A percentile compares a stretch with the other conserved stretches of the same genome.
These are phyloP conservation scores for Porites rus DNA, from an alignment of 92 coral and sea anemone genomes.

Conservation along the genomic window DNA sequence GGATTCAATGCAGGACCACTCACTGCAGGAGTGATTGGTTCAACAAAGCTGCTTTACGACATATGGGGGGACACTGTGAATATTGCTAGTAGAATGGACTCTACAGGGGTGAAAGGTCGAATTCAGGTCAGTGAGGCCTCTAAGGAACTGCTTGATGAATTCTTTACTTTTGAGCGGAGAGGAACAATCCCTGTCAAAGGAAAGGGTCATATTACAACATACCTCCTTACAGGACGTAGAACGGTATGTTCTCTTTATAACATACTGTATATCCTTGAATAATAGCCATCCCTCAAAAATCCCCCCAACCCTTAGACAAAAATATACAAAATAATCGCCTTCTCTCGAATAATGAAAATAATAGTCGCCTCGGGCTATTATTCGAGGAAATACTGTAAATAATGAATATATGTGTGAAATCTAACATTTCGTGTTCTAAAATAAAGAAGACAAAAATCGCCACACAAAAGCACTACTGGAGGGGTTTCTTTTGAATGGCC, in stretches of 20 bases:
- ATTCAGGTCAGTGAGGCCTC: slow-evolving; percentile 97
- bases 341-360: too few relatives aligned
- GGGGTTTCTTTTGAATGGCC: too few relatives aligned
- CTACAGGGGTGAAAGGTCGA: slow-evolving; percentile 88
- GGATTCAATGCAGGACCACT: slow-evolving; percentile 99
- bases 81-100: slow-evolving; percentile 99
- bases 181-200: slow-evolving; percentile 99
- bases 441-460: too few relatives aligned
- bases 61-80: slow-evolving; percentile 99
- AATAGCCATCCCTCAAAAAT: too few relatives aligned
- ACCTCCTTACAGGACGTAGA: slow-evolving; percentile 79
- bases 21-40: slow-evolving; percentile 98
- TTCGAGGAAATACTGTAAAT: too few relatives aligned
- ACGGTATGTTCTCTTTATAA: slow-evolving; percentile 58
- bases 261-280: neutral
- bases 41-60: slow-evolving; percentile 95
- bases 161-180: slow-evolving; percentile 90
- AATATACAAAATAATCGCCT: too few relatives aligned
- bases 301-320: too few relatives aligned
- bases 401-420: too few relatives aligned
- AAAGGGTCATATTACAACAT: slow-evolving; percentile 94
- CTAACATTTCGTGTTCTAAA: too few relatives aligned
- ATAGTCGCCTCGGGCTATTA: too few relatives aligned
- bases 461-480: too few relatives aligned
- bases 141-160: slow-evolving; percentile 84